Base-by-base conservation (phyloP, 2,797 vertebrate species). In the Etheostoma perlongum region DNA sequence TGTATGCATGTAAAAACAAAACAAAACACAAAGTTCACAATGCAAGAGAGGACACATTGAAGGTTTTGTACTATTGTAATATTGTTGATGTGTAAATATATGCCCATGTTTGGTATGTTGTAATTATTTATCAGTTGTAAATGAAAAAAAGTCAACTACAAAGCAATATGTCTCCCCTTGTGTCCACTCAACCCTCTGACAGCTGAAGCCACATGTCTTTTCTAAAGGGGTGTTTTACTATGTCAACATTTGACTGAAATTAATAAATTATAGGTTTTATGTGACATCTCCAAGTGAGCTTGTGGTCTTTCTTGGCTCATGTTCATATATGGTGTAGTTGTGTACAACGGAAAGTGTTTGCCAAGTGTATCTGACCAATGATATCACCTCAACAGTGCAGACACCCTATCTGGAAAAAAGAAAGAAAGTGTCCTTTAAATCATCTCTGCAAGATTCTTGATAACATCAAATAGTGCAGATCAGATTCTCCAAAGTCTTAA, bases 101-200 rank as follows among this genome's bases (percentile, higher is more conserved):
- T 85, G 84, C 86, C 86, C 66, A 92, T 95, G 94, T 87, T 95
- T 96, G 95, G 95, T 94, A 96, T 96, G 96, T 94, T 95, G 95
- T 94, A 96, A 95, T 96, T 96, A 97, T 97, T 97, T 96, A 97
- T 97, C 95, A 91, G 91, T 96, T 96, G 95, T 95, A 92, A 90
- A 92, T 87, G 73, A 78, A 86, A 95, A 15, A 91, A 95, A 86
- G 79, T 80, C 69, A 73, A 82, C 69, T 79, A 89, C 76, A 84
- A 91, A 94, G 93, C 92, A 94, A 93, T 93, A 93, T 49, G 84
- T 92, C 74, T 90, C 88, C 87, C 84, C 59, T 88, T 3, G 86
- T 93, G 86, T 83, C 63, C 82, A 76, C 74, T 75, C 52, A 55
- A 75, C 84, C 74, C 63, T 84, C 66, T 61, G 69, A 88, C 69